Evolutionary conservation across 2,888 invertebrate species (phyloP), one percentile per base, ranked within the genome.

Genomic region (Zaprionus lineosus): DNA sequence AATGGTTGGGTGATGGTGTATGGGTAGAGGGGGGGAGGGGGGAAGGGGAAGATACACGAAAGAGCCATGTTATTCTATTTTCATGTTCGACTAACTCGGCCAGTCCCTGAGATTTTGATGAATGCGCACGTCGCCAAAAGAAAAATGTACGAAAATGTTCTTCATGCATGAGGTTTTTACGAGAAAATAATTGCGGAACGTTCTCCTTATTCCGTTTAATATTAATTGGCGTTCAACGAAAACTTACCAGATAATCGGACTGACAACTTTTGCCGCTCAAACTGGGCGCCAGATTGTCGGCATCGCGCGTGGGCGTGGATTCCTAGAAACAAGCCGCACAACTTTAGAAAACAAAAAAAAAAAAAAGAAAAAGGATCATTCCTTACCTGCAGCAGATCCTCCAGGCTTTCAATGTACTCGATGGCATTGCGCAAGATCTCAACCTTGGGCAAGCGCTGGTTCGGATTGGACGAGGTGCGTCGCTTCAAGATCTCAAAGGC

Each of bases 341-440:
- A n/a, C n/a, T n/a, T n/a, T n/a, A n/a, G n/a, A n/a, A n/a, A n/a
- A n/a, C n/a, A n/a, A n/a, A n/a, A n/a, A n/a, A n/a, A n/a, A n/a
- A n/a, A n/a, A n/a, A n/a, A n/a, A n/a, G n/a, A n/a, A n/a, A n/a
- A n/a, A n/a, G n/a, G n/a, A n/a, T n/a, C n/a, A n/a, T 39, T 16
- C 0, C 2, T 6, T 69, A 91, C 95, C 88, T 95, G 93, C 1
- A 97, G 89, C 2, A 97, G 92, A 56, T 96, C 96, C 87, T 97
- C 97, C 68, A 97, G 90, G 71, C 95, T 94, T 88, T 98, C 98
- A 74, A 99, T 99, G 89, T 99, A 98, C 84, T 98, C 98, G 87
- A 99, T 99, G 29, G 99, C 99, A 79, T 98, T 98, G 63, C 98
- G 92, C 26, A 99, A 92, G 71, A 99, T 99, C 91, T 99, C 99